phyloP scores from a whole-genome alignment of 2,797 vertebrate genomes.

The Neostethus bicornis region DNA sequence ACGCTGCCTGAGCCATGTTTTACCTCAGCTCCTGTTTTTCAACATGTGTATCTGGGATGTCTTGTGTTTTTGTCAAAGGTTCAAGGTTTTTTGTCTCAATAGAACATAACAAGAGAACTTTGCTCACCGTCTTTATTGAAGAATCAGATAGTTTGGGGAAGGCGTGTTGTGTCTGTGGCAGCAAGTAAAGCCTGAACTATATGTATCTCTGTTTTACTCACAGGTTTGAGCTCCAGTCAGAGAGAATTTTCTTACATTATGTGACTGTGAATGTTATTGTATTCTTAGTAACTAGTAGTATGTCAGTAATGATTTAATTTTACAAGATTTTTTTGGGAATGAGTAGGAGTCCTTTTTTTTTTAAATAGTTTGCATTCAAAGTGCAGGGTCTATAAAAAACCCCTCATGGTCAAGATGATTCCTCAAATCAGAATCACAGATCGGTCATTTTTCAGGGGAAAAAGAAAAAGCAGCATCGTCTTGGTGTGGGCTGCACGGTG shows the following conservation, averaged over 20 bases:
- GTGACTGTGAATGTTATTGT: too few relatives aligned
- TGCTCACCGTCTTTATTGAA: constrained; percentile 11
- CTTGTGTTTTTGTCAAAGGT: constrained; percentile 48
- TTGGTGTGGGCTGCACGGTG: too few relatives aligned
- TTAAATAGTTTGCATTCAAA: too few relatives aligned
- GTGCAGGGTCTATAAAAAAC: too few relatives aligned
- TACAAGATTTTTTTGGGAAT: too few relatives aligned
- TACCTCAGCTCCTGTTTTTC: constrained; percentile 54
- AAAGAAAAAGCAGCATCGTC: too few relatives aligned
- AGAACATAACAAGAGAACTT: constrained; percentile 20
- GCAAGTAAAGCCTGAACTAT: constrained; percentile 32
- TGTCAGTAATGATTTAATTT: too few relatives aligned
- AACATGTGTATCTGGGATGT: constrained; percentile 26
- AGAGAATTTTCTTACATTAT: not conserved
- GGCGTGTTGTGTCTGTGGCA: constrained; percentile 39
- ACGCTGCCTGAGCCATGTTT: constrained; percentile 35
- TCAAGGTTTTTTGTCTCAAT: constrained; percentile 41
- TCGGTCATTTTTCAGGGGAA: too few relatives aligned
- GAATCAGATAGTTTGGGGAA: constrained; percentile 50
- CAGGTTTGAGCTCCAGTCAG: not conserved
- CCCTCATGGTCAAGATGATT: too few relatives aligned
- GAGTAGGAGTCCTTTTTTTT: too few relatives aligned
- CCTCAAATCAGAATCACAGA: too few relatives aligned
- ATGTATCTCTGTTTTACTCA: constrained; percentile 31
- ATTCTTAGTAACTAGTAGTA: too few relatives aligned